phyloP scores from a whole-genome alignment of 1,140 invertebrate genomes.

The Vanessa tameamea region DNA sequence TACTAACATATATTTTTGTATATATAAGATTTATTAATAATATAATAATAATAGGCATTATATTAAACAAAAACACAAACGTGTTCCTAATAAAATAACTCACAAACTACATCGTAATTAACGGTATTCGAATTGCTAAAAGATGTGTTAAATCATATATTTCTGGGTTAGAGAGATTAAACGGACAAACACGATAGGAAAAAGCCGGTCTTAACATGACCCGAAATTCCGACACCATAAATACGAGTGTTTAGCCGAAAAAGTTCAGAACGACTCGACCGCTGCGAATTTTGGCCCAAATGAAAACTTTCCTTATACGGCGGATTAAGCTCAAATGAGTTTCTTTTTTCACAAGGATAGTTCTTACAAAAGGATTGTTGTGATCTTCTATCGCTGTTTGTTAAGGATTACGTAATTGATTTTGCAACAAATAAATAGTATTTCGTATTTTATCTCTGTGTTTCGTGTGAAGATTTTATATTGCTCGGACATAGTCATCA shows the following conservation, averaged over 20 bases:
- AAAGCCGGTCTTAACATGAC: not conserved
- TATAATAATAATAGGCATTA: no score
- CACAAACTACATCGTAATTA: not conserved
- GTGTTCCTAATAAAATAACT: not conserved
- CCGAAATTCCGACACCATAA: not conserved
- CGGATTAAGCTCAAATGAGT: slow-evolving; percentile 50
- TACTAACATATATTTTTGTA: no score
- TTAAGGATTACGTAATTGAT: slow-evolving; percentile 13
- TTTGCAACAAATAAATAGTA: not conserved
- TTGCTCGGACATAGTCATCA: not conserved
- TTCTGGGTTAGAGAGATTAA: not conserved
- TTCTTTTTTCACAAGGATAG: slow-evolving; percentile 44
- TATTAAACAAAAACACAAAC: not conserved
- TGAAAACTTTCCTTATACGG: slow-evolving; percentile 46
- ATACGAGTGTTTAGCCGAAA: slow-evolving; percentile 4
- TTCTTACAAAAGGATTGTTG: slow-evolving; percentile 25
- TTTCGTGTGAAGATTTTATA: not conserved
- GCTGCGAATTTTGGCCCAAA: not conserved
- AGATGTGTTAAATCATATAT: not conserved
- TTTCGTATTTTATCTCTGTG: not conserved
- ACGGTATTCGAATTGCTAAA: not conserved
- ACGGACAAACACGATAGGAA: not conserved
- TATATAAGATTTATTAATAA: not conserved
- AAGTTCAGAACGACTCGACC: slow-evolving; percentile 6
- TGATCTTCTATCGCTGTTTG: not conserved